Conservation (phyloP, 1,140 invertebrate genomes). For the Scaptomyza montana region DNA sequence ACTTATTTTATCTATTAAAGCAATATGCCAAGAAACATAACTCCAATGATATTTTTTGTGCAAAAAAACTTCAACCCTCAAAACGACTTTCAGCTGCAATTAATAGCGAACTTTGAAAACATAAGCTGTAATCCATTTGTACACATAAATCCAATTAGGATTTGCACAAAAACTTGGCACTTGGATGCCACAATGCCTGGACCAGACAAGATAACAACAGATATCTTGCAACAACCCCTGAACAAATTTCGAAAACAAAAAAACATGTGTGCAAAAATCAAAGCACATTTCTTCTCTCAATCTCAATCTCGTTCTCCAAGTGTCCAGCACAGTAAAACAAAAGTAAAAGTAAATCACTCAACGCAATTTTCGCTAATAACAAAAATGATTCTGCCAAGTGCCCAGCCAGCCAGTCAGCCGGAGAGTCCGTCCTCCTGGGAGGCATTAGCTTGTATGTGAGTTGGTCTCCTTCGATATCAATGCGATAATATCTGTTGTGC, state of each 20-base stretch:
- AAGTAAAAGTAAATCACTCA: conserved; percentile 81
- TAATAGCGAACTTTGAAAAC: conserved; percentile 55
- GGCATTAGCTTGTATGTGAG: conserved; percentile 59
- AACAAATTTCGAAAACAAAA: neutral
- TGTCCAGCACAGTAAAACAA: conserved; percentile 57
- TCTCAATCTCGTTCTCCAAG: conserved; percentile 7
- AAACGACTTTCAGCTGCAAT: conserved; percentile 44
- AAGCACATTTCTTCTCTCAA: conserved; percentile 39
- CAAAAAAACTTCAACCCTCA: conserved; percentile 8
- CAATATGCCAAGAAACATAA: conserved; percentile 1
- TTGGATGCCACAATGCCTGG: conserved; percentile 49
- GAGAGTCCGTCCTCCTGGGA: conserved; percentile 60
- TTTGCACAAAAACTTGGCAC: conserved; percentile 60
- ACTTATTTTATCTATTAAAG: neutral
- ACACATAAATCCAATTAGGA: conserved; percentile 83
- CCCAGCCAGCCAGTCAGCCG: neutral
- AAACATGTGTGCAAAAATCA: conserved; percentile 59
- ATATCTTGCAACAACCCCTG: neutral
- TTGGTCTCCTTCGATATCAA: conserved; percentile 1
- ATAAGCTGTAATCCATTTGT: conserved; percentile 77
- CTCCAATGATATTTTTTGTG: neutral
- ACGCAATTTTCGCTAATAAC: conserved; percentile 80
- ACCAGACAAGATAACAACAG: conserved; percentile 52
- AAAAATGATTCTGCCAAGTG: conserved; percentile 76
- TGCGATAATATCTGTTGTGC: conserved; percentile 57